Base-by-base conservation (phyloP, 2,888 invertebrate species). In the Chrysomela aeneicollis region DNA sequence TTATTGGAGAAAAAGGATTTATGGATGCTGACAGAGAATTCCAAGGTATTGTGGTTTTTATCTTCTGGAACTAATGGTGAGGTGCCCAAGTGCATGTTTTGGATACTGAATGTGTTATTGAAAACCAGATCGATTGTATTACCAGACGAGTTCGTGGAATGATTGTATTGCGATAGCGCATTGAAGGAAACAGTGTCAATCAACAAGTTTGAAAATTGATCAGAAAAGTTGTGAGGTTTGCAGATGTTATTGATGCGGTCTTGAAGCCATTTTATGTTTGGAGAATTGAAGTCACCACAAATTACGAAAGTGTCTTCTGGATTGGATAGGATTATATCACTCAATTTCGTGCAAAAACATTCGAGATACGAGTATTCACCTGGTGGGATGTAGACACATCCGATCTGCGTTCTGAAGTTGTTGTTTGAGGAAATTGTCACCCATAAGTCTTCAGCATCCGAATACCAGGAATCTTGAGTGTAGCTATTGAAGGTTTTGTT, bases 381-480 rank as follows among this genome's bases (percentile, higher is more conserved):
- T 37, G 55, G 42, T 19, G 55, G 55, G 37, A 55, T 55, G 22
- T 55, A 55, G 37, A 55, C 37, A 55, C 55, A 55, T 21, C 54
- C 35, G 2, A 54, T 35, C 4, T 55, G 55, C 42, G 42, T 19
- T 55, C 37, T 55, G 19, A 30, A n/a, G n/a, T n/a, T 55, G 35
- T 54, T 54, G 22, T 26, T 26, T 54, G 54, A 54, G 18, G 35
- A 17, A 10, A 54, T 49, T 10, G 51, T 22, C 26, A 51, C 51
- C 30, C 15, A 51, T 10, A 51, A 15, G 22, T 51, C 51, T 52
- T 52, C 52, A 52, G 22, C 52, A 26, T 52, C 52, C 10, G 71
- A 52, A 21, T 52, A 21, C 52, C 52, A 52, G 26, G 22, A 52
- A 52, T 52, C 22, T 52, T 52, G 12, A 52, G 52, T 12, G 52